phyloP scores from a whole-genome alignment of 2,113 vertebrate genomes.

The Austrofundulus limnaeus region DNA sequence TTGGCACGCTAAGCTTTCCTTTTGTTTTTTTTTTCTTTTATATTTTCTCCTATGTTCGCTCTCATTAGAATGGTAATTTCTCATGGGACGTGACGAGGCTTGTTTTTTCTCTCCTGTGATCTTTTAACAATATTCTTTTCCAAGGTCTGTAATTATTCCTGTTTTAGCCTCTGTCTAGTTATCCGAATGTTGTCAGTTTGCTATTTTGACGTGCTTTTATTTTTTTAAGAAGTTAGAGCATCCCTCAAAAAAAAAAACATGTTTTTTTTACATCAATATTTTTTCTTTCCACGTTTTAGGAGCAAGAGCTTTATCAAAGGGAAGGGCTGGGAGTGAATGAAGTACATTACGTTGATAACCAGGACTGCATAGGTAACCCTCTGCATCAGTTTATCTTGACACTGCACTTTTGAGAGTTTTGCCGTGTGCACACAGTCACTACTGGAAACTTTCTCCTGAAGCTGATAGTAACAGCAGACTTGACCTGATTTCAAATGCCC shows the following conservation, averaged over 20 bases:
- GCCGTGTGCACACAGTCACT: neutral
- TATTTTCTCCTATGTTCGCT: constrained; percentile 22
- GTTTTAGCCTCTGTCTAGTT: constrained; percentile 27
- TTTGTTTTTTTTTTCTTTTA: constrained; percentile 13
- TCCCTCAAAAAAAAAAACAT: neutral
- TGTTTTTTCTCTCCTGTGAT: constrained; percentile 50
- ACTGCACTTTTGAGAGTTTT: neutral
- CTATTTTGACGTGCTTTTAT: constrained; percentile 26
- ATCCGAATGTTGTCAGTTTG: constrained; percentile 14
- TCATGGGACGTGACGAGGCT: constrained; percentile 46
- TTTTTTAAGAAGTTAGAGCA: neutral
- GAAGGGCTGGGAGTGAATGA: constrained; percentile 97
- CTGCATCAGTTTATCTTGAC: neutral
- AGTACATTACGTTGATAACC: constrained; percentile 98
- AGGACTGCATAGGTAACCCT: constrained; percentile 94
- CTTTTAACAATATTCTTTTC: constrained; percentile 49
- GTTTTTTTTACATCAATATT: neutral
- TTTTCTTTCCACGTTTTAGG: constrained; percentile 74
- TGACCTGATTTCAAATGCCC: no score
- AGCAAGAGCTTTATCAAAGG: constrained; percentile 97
- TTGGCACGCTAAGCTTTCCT: constrained; percentile 12
- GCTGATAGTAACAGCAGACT: neutral
- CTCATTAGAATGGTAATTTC: constrained; percentile 68
- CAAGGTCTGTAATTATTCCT: constrained; percentile 56
- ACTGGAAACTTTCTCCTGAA: neutral